Evolutionary conservation across 2,797 vertebrate species (phyloP), one percentile per base, ranked within the genome.

Genomic region (Eremophila alpestris): DNA sequence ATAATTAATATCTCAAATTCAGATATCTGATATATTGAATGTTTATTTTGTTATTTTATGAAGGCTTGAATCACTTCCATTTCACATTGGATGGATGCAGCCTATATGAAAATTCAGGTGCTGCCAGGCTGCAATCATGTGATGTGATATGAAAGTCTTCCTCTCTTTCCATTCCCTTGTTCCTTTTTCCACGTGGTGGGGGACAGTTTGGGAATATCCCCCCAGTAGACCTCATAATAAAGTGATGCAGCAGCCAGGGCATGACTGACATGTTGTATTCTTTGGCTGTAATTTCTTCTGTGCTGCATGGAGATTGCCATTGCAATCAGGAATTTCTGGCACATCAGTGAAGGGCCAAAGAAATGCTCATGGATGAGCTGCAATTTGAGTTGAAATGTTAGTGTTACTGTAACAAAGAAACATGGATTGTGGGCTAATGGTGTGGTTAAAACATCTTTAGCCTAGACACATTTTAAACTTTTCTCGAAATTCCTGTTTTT

Each of bases 261-360:
- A 0, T 26, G 36, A 38, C 18, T 89, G 60, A 18, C 9, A 6
- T 16, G 13, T 64, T 24, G 0, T 41, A 26, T 23, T 73, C 49
- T 45, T 70, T 55, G 52, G n/a, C 62, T 68, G 18, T 32, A 71
- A 46, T 67, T 59, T 34, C 30, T 82, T 19, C 48, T 59, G 23
- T 0, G 0, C 36, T 30, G 17, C n/a, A 15, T 22, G 20, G 54
- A 68, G 8, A 11, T 30, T 46, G n/a, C 52, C 45, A 16, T 40
- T 9, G 27, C 40, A 51, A 15, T 62, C 85, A 58, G 41, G 15
- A 17, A 12, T 13, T 52, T 60, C 69, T 77, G 43, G 60, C 52
- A 23, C 13, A 16, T 26, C 17, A 70, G 13, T 10, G n/a, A 84
- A 46, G 11, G 24, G 19, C 10, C 45, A 43, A 45, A 58, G 26